Conservation (phyloP, 2,113 vertebrate genomes). For the Ceuthmochares aereus region DNA sequence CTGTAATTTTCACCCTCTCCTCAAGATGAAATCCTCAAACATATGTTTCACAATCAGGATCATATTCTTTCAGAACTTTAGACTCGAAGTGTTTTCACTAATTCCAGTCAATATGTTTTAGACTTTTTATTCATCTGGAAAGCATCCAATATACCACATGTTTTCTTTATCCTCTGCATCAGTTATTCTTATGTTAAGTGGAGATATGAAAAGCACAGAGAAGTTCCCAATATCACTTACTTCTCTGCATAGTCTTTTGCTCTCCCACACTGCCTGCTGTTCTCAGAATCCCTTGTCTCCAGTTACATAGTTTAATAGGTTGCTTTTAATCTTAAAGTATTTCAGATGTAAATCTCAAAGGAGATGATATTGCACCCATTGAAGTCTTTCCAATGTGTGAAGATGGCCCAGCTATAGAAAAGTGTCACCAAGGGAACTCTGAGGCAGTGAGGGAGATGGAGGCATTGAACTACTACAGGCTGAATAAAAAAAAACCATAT, state of each 20-base stretch:
- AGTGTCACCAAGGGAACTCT: background rate
- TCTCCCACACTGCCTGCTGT: constrained; percentile 30
- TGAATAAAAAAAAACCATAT: background rate
- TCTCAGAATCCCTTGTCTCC: constrained; percentile 2
- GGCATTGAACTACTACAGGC: background rate
- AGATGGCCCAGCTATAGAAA: constrained; percentile 1
- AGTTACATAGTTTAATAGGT: background rate
- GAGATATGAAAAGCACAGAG: constrained; percentile 1
- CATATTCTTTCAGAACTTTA: constrained; percentile 1
- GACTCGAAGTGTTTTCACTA: background rate
- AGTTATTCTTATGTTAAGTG: constrained; percentile 14
- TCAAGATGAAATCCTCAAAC: background rate
- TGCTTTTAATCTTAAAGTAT: constrained; percentile 47
- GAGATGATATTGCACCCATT: background rate
- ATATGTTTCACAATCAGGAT: background rate
- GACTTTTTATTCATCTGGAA: constrained; percentile 27
- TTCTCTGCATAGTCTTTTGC: background rate
- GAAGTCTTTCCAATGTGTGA: background rate
- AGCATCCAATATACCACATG: constrained; percentile 6
- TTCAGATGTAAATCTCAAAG: constrained; percentile 19
- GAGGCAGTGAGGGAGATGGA: background rate
- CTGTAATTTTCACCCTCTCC: background rate
- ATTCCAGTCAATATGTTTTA: constrained; percentile 17
- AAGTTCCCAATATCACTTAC: constrained; percentile 9
- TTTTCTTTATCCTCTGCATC: constrained; percentile 2